A percentile compares a stretch with the other conserved stretches of the same genome.
Conservation (phyloP, 2,113 vertebrate genomes). For the Austrofundulus limnaeus region DNA sequence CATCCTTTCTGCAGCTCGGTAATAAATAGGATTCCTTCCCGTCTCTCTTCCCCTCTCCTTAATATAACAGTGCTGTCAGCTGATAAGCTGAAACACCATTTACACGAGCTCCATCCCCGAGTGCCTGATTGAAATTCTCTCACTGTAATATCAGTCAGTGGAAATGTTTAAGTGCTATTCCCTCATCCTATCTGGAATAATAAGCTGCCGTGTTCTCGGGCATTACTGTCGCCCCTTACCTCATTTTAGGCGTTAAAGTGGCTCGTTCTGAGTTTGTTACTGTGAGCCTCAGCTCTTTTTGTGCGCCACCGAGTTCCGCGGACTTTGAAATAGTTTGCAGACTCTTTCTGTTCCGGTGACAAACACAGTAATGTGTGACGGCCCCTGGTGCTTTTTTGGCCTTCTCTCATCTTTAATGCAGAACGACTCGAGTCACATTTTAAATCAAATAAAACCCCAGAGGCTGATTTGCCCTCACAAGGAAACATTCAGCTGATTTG, state of each 20-base stretch:
- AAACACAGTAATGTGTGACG: constrained; percentile 37
- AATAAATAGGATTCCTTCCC: constrained; percentile 47
- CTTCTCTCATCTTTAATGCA: constrained; percentile 25
- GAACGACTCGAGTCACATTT: constrained; percentile 16
- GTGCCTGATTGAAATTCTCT: constrained; percentile 63
- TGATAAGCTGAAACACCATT: constrained; percentile 45
- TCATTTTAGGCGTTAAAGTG: constrained; percentile 34
- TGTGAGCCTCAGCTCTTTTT: constrained; percentile 21
- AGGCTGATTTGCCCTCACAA: constrained; percentile 36
- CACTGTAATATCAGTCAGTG: constrained; percentile 52
- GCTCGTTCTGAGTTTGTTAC: constrained; percentile 25
- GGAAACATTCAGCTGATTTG: constrained; percentile 23
- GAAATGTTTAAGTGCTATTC: constrained; percentile 60
- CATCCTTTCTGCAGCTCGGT: constrained; percentile 41
- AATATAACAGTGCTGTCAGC: constrained; percentile 34
- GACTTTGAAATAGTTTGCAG: constrained; percentile 22
- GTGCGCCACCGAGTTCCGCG: constrained; percentile 11
- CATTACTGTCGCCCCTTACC: constrained; percentile 39
- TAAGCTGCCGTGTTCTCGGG: constrained; percentile 47
- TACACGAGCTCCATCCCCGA: constrained; percentile 43
- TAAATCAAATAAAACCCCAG: constrained; percentile 32
- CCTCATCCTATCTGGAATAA: constrained; percentile 61
- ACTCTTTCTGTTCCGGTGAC: constrained; percentile 13
- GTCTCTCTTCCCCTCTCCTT: constrained; percentile 19
- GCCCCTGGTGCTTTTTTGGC: constrained; percentile 26